Evolutionary conservation across 2,888 invertebrate genomes (phyloP), one percentile per base, ranked within the genome.

Genomic region (Dermolepida albohirtum): DNA sequence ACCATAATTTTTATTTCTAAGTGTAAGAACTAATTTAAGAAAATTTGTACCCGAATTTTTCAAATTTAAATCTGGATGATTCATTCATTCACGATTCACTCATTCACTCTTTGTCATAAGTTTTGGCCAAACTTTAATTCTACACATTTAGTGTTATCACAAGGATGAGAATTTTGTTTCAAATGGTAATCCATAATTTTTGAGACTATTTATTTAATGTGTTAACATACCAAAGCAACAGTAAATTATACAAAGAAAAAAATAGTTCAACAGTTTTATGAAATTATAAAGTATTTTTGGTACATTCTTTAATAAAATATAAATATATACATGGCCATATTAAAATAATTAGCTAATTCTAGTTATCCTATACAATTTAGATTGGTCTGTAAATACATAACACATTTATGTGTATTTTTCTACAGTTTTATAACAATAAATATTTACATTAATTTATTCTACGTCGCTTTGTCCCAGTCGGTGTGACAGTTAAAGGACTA

Each of bases 401-500:
- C 51, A 50, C 39, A 49, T n/a, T 40, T 10, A n/a, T 39, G 10
- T 50, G 34, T n/a, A 63, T 5, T 49, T 14, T n/a, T 16, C 49
- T 50, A 50, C 62, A 62, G 14, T 49, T n/a, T 17, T 17, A 17
- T 39, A 16, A 43, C 5, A 29, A 64, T 39, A 39, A 39, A 17
- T 22, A 17, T 51, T 27, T 11, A 49, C 17, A 57, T 40, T 59
- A 59, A 44, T 68, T 65, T 68, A 68, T 59, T 59, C 68, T 68
- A 64, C 68, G 68, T 49, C 67, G 22, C 73, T 80, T 81, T 29
- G 72, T 72, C 43, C 69, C 70, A 40, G 80, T 75, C 14, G 79
- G 69, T 34, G 74, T 77, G 12, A 81, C 79, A 40, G 79, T 82
- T 39, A 83, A 65, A 1, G 84, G 83, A 76, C 83, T 83, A 57